Conservation (phyloP, 2,797 vertebrate species). For the Melanotaenia trifasciata region DNA sequence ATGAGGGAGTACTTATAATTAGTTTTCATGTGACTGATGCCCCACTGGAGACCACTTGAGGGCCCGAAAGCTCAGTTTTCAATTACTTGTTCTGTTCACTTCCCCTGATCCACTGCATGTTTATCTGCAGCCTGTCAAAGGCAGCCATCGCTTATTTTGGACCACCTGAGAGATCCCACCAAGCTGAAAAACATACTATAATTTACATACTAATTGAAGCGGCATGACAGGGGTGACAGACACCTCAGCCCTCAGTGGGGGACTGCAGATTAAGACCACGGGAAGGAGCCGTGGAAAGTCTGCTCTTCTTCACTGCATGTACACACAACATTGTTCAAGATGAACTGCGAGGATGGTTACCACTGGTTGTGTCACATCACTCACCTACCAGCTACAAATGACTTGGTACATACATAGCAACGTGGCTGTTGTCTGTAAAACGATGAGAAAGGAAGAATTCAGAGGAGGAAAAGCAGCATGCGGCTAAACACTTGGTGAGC, state of each 20-base stretch:
- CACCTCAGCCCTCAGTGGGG: conserved; percentile 49
- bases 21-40: conserved; percentile 51
- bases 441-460: neutral
- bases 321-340: conserved; percentile 17
- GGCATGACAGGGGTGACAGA: conserved; percentile 58
- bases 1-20: conserved; percentile 53
- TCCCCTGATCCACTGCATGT: conserved; percentile 30
- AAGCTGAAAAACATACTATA: conserved; percentile 49
- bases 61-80: conserved; percentile 43
- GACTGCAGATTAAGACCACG: conserved; percentile 61
- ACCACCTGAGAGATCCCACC: conserved; percentile 65
- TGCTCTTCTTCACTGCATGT: conserved; percentile 18
- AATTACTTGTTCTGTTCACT: conserved; percentile 56
- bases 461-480: neutral
- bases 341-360: neutral
- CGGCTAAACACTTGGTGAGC: conserved; percentile 32
- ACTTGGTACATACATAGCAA: neutral
- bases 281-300: conserved; percentile 40
- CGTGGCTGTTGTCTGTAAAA: neutral
- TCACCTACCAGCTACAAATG: neutral
- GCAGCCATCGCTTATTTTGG: conserved; percentile 42
- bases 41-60: conserved; percentile 25
- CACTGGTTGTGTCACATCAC: conserved; percentile 17
- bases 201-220: conserved; percentile 78
- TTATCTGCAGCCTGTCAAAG: conserved; percentile 43